phyloP scores from a whole-genome alignment of 2,797 vertebrate genomes.

The Liasis olivaceus region DNA sequence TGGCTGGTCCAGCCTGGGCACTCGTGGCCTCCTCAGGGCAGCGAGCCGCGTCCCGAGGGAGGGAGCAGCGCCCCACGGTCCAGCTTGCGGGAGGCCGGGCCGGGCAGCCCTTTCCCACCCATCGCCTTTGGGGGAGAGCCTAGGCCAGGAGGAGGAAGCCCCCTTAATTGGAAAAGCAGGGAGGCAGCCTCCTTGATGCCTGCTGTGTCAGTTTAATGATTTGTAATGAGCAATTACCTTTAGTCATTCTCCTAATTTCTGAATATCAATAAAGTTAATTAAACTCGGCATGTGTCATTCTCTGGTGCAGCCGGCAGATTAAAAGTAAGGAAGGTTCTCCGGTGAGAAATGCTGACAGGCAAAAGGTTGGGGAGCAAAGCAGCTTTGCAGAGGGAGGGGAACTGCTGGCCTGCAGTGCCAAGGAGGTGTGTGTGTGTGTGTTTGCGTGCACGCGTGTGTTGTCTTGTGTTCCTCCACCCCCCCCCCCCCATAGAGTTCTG shows the following conservation, averaged over 20 bases:
- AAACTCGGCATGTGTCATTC: slow-evolving; percentile 73
- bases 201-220: slow-evolving; percentile 78
- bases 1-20: background rate
- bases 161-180: background rate
- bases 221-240: slow-evolving; percentile 84
- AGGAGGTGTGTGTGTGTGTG: background rate
- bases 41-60: background rate
- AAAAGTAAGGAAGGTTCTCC: slow-evolving; percentile 33
- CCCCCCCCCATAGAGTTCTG: background rate
- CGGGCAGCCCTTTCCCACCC: too few species aligned
- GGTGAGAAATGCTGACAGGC: slow-evolving; percentile 10
- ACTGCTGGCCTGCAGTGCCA: background rate
- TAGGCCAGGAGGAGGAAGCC: too few species aligned
- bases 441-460: background rate
- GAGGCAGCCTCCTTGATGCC: slow-evolving; percentile 46
- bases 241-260: slow-evolving; percentile 83
- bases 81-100: background rate
- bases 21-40: too few species aligned
- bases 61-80: background rate
- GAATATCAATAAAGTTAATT: slow-evolving; percentile 88
- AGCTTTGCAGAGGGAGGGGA: background rate
- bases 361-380: background rate
- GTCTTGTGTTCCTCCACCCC: background rate
- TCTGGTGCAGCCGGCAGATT: slow-evolving; percentile 40
- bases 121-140: background rate